Conservation (phyloP, 2,113 vertebrate genomes). For the Indicator maculatus region DNA sequence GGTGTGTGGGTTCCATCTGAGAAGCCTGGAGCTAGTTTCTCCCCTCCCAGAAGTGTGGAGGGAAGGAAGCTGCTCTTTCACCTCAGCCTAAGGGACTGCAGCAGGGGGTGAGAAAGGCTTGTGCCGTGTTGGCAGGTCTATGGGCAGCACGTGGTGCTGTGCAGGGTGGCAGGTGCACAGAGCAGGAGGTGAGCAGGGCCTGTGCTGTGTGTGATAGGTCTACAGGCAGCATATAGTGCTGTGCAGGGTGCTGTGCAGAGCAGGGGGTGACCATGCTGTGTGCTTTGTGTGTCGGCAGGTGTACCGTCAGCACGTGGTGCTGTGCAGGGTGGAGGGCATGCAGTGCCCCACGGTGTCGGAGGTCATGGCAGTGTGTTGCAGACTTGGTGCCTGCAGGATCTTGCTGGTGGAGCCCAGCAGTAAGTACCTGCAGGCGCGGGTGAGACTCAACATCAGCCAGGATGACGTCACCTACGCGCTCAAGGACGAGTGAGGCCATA, state of each 20-base stretch:
- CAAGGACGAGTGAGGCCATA: slow-evolving; percentile 76
- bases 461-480: slow-evolving; percentile 89
- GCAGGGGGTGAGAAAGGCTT: not conserved
- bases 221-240: too few species aligned
- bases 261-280: too few species aligned
- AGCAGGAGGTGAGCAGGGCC: too few species aligned
- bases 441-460: slow-evolving; percentile 92
- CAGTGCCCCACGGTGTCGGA: slow-evolving; percentile 83
- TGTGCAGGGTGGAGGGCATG: slow-evolving; percentile 91
- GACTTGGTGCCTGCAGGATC: slow-evolving; percentile 86
- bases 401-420: slow-evolving; percentile 85
- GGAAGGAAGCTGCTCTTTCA: not conserved
- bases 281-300: slow-evolving; percentile 72
- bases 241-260: too few species aligned
- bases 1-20: too few species aligned
- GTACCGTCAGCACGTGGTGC: slow-evolving; percentile 85
- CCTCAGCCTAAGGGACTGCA: not conserved
- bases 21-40: not conserved
- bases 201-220: too few species aligned
- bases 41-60: not conserved
- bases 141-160: too few species aligned
- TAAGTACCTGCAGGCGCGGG: slow-evolving; percentile 83
- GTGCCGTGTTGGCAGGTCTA: too few species aligned
- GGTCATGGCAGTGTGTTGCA: slow-evolving; percentile 82
- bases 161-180: too few species aligned